phyloP scores from a whole-genome alignment of 2,113 vertebrate species.

The Tragelaphus buxtoni region DNA sequence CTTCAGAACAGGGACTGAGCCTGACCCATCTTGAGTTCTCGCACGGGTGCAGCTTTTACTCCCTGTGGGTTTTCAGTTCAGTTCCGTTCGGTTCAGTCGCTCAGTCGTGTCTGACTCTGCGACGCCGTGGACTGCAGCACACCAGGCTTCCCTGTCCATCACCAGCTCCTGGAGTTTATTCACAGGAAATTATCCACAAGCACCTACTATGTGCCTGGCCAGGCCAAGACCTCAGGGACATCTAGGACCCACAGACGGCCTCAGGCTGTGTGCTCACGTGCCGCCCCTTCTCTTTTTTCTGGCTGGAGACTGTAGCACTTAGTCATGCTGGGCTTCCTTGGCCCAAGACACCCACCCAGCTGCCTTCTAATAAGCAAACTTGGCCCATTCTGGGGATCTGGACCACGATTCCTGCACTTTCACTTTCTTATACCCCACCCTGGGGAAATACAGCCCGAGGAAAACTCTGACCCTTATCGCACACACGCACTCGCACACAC shows the following conservation, averaged over 20 bases:
- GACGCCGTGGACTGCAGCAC: background rate
- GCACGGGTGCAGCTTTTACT: fast-evolving
- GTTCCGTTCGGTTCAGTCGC: background rate
- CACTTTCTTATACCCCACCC: background rate
- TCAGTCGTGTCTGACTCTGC: background rate
- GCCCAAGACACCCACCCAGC: background rate
- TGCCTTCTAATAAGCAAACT: background rate
- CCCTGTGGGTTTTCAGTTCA: background rate
- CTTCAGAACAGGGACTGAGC: background rate
- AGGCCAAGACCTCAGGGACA: background rate
- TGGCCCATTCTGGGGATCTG: too few relatives aligned
- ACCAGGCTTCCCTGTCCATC: background rate
- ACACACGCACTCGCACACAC: fast-evolving
- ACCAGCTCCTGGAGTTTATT: background rate
- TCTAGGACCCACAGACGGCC: fast-evolving
- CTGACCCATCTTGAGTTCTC: background rate
- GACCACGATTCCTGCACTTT: background rate
- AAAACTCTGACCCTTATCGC: background rate
- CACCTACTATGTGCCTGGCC: background rate
- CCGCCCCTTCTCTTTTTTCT: background rate
- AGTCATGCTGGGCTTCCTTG: background rate
- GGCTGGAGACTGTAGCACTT: too few relatives aligned
- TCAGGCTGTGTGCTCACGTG: background rate
- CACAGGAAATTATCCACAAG: background rate
- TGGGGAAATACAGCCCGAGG: background rate